Conservation (phyloP, 2,888 invertebrate genomes). For the Andrena fulva region DNA sequence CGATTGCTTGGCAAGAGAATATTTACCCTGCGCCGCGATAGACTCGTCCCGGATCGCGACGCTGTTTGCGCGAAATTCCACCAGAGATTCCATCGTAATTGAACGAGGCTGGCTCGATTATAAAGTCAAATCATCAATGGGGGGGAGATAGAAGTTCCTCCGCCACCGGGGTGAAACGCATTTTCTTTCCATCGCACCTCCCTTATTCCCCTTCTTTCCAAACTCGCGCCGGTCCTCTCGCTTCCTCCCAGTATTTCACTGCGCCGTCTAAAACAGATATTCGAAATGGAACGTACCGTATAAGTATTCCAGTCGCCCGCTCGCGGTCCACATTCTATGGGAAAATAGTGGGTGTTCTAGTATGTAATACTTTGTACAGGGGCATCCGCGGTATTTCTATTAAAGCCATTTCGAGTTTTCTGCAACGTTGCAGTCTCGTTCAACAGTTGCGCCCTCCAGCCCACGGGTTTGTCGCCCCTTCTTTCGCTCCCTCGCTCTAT, state of each 20-base stretch:
- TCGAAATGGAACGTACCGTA: background rate
- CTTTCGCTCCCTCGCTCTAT: slow-evolving; percentile 27
- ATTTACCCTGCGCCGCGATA: slow-evolving; percentile 56
- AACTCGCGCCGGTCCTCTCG: background rate
- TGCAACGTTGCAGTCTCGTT: background rate
- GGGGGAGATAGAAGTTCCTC: slow-evolving; percentile 27
- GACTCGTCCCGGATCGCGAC: slow-evolving; percentile 42
- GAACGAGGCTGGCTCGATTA: slow-evolving; percentile 71
- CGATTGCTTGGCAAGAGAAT: slow-evolving; percentile 30
- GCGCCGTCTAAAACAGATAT: background rate
- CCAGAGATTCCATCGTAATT: slow-evolving; percentile 70
- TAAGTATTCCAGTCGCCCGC: background rate
- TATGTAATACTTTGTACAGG: background rate
- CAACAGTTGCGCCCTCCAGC: slow-evolving; percentile 1
- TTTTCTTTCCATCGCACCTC: slow-evolving; percentile 13
- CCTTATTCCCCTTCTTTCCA: background rate
- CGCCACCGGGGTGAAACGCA: slow-evolving; percentile 15
- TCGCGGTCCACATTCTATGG: background rate
- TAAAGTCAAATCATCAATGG: slow-evolving; percentile 71
- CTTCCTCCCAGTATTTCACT: background rate
- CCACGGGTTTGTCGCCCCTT: slow-evolving; percentile 23
- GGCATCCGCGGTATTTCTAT: background rate
- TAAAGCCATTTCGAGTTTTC: slow-evolving; percentile 13
- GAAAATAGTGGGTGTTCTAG: background rate
- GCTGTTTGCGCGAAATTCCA: slow-evolving; percentile 66